phyloP scores from a whole-genome alignment of 2,888 invertebrate genomes.

The Lobophora halterata region DNA sequence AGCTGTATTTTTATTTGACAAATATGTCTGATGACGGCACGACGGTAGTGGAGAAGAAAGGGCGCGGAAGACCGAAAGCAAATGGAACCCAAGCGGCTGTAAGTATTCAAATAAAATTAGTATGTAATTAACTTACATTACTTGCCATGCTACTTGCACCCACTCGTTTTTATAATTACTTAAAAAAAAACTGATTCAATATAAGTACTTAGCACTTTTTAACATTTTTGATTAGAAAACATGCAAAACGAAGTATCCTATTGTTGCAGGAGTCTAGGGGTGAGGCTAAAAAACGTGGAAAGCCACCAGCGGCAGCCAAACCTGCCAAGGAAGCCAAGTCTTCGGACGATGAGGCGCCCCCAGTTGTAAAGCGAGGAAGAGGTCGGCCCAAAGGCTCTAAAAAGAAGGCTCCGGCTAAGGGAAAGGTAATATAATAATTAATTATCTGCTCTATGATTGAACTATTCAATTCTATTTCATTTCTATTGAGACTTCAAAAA shows the following conservation, averaged over 20 bases:
- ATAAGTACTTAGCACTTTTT: too few relatives aligned
- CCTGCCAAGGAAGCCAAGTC: slow-evolving; percentile 74
- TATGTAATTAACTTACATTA: too few relatives aligned
- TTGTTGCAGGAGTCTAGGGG: slow-evolving; percentile 69
- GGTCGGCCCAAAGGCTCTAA: slow-evolving; percentile 80
- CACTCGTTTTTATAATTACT: too few relatives aligned
- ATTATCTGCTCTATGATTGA: neutral
- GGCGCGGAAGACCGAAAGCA: slow-evolving; percentile 74
- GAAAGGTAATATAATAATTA: slow-evolving; percentile 61
- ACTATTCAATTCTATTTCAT: too few relatives aligned
- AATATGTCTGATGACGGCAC: slow-evolving; percentile 79
- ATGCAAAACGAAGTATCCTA: neutral
- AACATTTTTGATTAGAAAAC: too few relatives aligned
- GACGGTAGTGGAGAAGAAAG: slow-evolving; percentile 76
- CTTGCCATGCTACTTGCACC: too few relatives aligned
- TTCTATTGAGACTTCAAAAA: too few relatives aligned
- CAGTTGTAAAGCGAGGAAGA: slow-evolving; percentile 77
- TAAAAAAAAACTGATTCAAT: too few relatives aligned
- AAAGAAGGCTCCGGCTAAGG: slow-evolving; percentile 73
- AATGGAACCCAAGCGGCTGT: slow-evolving; percentile 70
- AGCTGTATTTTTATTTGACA: slow-evolving; percentile 41
- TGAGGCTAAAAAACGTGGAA: slow-evolving; percentile 72
- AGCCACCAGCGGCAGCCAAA: slow-evolving; percentile 64
- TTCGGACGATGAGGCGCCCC: slow-evolving; percentile 77
- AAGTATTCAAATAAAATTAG: slow-evolving; percentile 2